phyloP scores from a whole-genome alignment of 2,113 vertebrate species.

The Ochotona curzoniae region DNA sequence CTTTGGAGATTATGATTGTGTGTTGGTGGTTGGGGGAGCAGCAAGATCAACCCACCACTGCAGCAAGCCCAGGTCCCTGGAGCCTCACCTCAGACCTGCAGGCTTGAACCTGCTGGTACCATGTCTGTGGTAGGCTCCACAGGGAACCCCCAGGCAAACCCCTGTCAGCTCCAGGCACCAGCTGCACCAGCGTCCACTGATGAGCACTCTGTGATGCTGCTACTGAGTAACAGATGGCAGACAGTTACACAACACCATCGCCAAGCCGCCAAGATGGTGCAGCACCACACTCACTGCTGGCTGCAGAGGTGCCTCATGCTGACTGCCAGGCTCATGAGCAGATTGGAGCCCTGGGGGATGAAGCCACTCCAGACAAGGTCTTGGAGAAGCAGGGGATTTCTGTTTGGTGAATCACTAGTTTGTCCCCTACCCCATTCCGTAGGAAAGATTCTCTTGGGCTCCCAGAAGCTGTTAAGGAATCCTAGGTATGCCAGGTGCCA shows the following conservation, averaged over 20 bases:
- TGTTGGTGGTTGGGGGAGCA: neutral
- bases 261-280: slow-evolving; percentile 54
- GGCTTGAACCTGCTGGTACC: neutral
- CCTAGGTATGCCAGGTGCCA: slow-evolving; percentile 80
- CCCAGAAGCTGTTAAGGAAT: slow-evolving; percentile 76
- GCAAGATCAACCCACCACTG: neutral
- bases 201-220: slow-evolving; percentile 71
- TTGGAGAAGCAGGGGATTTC: neutral
- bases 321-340: neutral
- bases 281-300: slow-evolving; percentile 45
- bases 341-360: neutral
- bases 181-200: slow-evolving; percentile 56
- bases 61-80: neutral
- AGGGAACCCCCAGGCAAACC: slow-evolving; percentile 55
- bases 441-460: slow-evolving; percentile 75
- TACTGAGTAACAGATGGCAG: slow-evolving; percentile 78
- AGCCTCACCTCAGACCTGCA: neutral
- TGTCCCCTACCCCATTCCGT: neutral
- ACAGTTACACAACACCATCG: slow-evolving; percentile 77
- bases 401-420: neutral
- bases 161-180: slow-evolving; percentile 57
- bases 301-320: neutral
- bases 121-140: slow-evolving; percentile 13
- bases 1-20: neutral
- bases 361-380: neutral